Percentiles rank a stretch among this genome's conserved stretches.
These are phyloP conservation scores for Automeris io DNA, from an alignment of 2,888 invertebrate genomes.

Conservation along the genomic window DNA sequence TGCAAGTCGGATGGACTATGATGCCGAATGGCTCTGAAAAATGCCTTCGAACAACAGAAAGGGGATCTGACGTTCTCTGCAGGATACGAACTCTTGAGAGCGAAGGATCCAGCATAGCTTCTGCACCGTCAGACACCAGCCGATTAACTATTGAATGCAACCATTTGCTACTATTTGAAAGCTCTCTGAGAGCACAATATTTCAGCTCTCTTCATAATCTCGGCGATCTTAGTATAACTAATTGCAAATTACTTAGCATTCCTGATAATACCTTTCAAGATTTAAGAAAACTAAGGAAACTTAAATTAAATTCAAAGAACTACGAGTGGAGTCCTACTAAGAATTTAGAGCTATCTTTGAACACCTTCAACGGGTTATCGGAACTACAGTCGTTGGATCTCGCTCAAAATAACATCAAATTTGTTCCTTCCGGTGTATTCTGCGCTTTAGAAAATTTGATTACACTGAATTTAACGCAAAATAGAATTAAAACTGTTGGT, in stretches of 20 bases:
- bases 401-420: conserved; percentile 89
- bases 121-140: conserved; percentile 81
- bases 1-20: conserved; percentile 73
- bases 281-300: conserved; percentile 84
- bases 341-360: conserved; percentile 83
- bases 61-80: conserved; percentile 78
- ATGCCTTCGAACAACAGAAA: conserved; percentile 62
- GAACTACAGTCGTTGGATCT: conserved; percentile 88
- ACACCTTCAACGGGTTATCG: conserved; percentile 85
- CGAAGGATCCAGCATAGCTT: conserved; percentile 79
- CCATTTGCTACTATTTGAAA: conserved; percentile 86
- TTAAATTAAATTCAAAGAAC: conserved; percentile 88
- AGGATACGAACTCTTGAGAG: conserved; percentile 83
- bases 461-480: conserved; percentile 89
- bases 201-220: conserved; percentile 85
- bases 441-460: conserved; percentile 88
- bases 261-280: conserved; percentile 88
- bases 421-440: conserved; percentile 86
- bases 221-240: conserved; percentile 84
- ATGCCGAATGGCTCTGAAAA: conserved; percentile 72
- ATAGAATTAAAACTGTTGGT: conserved; percentile 87
- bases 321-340: conserved; percentile 86
- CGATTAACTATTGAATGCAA: conserved; percentile 86
- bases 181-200: conserved; percentile 82
- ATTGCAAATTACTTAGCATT: conserved; percentile 87